phyloP scores from a whole-genome alignment of 2,888 invertebrate species.

The Mystacides longicornis region DNA sequence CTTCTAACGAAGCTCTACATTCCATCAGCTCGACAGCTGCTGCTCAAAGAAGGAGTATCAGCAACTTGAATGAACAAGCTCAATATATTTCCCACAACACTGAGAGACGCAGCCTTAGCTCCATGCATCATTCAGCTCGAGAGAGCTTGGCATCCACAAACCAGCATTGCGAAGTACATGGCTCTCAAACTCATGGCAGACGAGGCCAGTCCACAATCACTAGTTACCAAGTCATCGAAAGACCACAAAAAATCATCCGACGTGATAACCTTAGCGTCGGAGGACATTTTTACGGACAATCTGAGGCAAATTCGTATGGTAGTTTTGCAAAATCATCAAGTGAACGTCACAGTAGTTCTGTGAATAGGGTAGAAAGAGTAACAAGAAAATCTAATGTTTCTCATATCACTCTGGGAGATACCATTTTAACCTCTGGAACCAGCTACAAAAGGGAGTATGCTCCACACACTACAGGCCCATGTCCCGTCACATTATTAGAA shows the following conservation, averaged over 20 bases:
- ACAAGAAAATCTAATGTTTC: conserved; percentile 63
- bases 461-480: conserved; percentile 59
- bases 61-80: conserved; percentile 68
- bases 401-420: conserved; percentile 68
- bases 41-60: conserved; percentile 72
- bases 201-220: conserved; percentile 48
- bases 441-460: conserved; percentile 74
- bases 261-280: conserved; percentile 65
- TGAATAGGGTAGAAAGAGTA: conserved; percentile 52
- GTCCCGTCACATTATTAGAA: conserved; percentile 73
- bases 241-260: conserved; percentile 53
- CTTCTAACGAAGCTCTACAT: conserved; percentile 65
- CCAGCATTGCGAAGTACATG: conserved; percentile 45
- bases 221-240: conserved; percentile 44
- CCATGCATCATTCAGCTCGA: conserved; percentile 64
- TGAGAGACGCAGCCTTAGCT: conserved; percentile 71
- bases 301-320: conserved; percentile 63
- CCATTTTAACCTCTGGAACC: conserved; percentile 44
- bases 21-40: conserved; percentile 67
- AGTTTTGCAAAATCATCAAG: conserved; percentile 49
- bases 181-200: conserved; percentile 34
- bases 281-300: conserved; percentile 65
- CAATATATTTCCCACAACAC: conserved; percentile 59
- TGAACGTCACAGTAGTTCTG: conserved; percentile 15
- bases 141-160: conserved; percentile 46